Evolutionary conservation across 1,140 invertebrate species (phyloP).

Genomic region (Drosophila ogumai): DNA sequence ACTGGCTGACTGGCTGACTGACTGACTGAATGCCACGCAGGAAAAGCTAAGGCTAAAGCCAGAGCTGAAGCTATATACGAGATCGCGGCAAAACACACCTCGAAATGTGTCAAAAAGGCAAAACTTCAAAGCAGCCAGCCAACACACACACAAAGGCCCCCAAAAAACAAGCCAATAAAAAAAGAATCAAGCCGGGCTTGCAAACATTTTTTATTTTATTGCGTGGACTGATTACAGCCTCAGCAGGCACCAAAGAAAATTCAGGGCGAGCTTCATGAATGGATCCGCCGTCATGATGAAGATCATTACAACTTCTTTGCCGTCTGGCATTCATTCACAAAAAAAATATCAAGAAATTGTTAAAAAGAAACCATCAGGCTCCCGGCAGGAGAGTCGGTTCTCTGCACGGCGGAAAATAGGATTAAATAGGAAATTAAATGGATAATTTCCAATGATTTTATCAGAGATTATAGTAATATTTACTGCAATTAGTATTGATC

Average conservation of each 20-base stretch:
- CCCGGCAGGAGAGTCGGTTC: conserved; percentile 17
- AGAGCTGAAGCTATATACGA: conserved; percentile 38
- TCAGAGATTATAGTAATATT: background rate
- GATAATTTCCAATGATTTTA: background rate
- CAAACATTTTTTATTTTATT: conserved; percentile 72
- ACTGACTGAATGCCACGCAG: conserved; percentile 76
- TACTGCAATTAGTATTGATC: background rate
- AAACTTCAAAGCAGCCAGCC: conserved; percentile 68
- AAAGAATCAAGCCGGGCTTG: conserved; percentile 58
- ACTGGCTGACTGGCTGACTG: conserved; percentile 21
- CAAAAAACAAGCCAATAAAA: conserved; percentile 68
- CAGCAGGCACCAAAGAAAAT: conserved; percentile 32
- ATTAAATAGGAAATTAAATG: too few species aligned
- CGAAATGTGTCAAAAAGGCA: conserved; percentile 80
- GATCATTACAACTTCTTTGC: conserved; percentile 68
- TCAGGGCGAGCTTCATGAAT: conserved; percentile 73
- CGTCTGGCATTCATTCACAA: conserved; percentile 76
- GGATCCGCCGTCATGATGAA: conserved; percentile 53
- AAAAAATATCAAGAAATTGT: conserved; percentile 17
- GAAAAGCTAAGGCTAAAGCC: conserved; percentile 59
- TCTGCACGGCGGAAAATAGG: conserved; percentile 2
- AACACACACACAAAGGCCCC: conserved; percentile 57
- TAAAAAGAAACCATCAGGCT: conserved; percentile 13
- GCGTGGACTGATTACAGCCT: conserved; percentile 83
- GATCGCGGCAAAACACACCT: conserved; percentile 75